A percentile compares a stretch with the other conserved stretches of the same genome.
phyloP scores from a whole-genome alignment of 2,113 vertebrate species.

The Chloroceryle aenea region DNA sequence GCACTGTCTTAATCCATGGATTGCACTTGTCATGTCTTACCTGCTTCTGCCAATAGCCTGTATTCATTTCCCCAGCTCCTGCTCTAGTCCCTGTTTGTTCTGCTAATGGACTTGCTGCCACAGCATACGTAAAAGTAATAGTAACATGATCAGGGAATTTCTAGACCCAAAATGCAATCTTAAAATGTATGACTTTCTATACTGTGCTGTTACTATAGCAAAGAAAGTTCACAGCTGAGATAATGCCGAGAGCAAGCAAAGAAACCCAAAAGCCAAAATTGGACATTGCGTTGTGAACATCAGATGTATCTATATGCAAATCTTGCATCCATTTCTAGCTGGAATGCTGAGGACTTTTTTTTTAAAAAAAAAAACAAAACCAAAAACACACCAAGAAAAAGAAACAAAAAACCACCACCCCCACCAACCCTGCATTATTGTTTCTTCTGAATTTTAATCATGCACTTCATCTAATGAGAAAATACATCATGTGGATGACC shows the following conservation, averaged over 20 bases:
- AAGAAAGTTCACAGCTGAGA: not conserved
- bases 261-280: not conserved
- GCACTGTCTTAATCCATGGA: not conserved
- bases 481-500: not conserved
- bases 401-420: too few relatives aligned
- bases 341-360: not conserved
- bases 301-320: not conserved
- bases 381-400: not conserved
- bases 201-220: not conserved
- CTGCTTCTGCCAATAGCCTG: not conserved
- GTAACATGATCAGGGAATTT: constrained; percentile 62
- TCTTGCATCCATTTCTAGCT: not conserved
- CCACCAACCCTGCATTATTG: not conserved
- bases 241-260: not conserved
- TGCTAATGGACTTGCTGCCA: constrained; percentile 26
- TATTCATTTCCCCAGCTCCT: not conserved
- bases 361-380: not conserved
- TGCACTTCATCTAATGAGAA: not conserved
- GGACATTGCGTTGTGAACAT: not conserved
- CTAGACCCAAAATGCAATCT: constrained; percentile 40
- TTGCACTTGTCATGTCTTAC: not conserved
- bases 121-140: not conserved
- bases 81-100: not conserved
- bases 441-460: not conserved
- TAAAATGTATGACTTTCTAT: not conserved